Conservation (phyloP, 92 coral and sea anemone genomes). For the Actinostola sp. region DNA sequence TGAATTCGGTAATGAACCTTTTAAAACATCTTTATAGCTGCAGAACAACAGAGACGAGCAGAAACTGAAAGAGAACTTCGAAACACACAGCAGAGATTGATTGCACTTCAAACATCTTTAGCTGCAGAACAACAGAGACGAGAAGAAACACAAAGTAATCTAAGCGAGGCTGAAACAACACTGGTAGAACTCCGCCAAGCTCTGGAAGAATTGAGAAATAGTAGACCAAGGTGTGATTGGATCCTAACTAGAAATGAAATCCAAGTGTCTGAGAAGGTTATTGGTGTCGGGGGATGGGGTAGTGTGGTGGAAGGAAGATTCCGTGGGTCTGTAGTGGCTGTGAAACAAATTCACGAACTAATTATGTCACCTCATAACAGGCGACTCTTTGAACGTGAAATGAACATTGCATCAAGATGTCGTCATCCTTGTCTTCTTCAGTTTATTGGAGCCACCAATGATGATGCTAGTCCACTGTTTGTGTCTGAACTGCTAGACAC, state of each 20-base stretch:
- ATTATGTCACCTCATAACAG: constrained; percentile 37
- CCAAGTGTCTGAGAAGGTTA: constrained; percentile 37
- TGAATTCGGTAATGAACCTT: too few species aligned
- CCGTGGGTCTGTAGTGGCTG: constrained; percentile 75
- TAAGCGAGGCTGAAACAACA: background rate
- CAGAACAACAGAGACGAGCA: background rate
- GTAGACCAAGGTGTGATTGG: constrained; percentile 54
- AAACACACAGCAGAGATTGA: constrained; percentile 8
- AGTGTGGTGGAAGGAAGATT: constrained; percentile 65
- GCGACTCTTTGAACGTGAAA: constrained; percentile 79
- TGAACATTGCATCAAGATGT: constrained; percentile 80
- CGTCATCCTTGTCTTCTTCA: constrained; percentile 77
- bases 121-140: background rate
- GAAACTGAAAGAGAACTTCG: constrained; percentile 17
- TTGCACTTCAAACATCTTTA: constrained; percentile 32
- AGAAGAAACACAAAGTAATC: constrained; percentile 1
- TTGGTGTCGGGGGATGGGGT: constrained; percentile 84
- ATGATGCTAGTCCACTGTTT: constrained; percentile 64
- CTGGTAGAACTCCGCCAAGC: constrained; percentile 33
- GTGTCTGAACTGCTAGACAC: constrained; percentile 78
- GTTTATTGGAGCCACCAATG: constrained; percentile 65
- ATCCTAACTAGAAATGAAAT: constrained; percentile 68
- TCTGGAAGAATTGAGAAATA: constrained; percentile 20
- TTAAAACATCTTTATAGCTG: background rate
- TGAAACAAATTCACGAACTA: constrained; percentile 64